Evolutionary conservation across 1,140 invertebrate species (phyloP), one percentile per base, ranked within the genome.

Genomic region (Zelostemma sp.): DNA sequence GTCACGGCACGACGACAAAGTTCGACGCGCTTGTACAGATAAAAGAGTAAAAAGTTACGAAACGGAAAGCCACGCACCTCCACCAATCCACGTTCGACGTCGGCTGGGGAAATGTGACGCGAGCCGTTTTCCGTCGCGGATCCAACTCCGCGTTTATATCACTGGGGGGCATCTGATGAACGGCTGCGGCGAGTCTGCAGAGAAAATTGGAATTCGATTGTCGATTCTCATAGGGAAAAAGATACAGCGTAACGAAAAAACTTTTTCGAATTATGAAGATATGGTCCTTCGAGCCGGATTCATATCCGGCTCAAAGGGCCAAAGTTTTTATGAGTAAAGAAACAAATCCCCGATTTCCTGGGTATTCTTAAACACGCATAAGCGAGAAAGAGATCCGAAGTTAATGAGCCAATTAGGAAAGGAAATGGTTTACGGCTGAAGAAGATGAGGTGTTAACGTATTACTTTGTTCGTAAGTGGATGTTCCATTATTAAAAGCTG

Each of bases 1-100:
- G 43, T 57, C 59, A 50, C 63, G 64, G 28, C 45, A 31, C 43
- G 48, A 45, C 55, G 59, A 53, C 41, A 62, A 60, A 66, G 55
- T 60, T 35, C 12, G 31, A 16, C 12, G 41, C 14, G 9, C n/a
- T n/a, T n/a, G n/a, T n/a, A n/a, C n/a, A n/a, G 21, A 25, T 19
- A 40, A 41, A 56, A 47, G 46, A 40, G 38, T n/a, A 41, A 65
- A 58, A 41, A 33, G 40, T 28, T 25, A 18, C 47, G 28, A 57
- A 51, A 53, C 57, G 49, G 14, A n/a, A 55, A 49, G 31, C 41
- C 8, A 25, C 21, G 75, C 80, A 88, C 87, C 87, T 88, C 81
- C 86, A 86, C 84, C 88, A 91, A 76, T 91, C 88, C 73, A 91
- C 85, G 80, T 91, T 92, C 11, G 91, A 89, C 73, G 88, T 87